These are phyloP conservation scores for Prosopocoilus inquinatus DNA, from an alignment of 2,888 invertebrate genomes.

Conservation along the genomic window DNA sequence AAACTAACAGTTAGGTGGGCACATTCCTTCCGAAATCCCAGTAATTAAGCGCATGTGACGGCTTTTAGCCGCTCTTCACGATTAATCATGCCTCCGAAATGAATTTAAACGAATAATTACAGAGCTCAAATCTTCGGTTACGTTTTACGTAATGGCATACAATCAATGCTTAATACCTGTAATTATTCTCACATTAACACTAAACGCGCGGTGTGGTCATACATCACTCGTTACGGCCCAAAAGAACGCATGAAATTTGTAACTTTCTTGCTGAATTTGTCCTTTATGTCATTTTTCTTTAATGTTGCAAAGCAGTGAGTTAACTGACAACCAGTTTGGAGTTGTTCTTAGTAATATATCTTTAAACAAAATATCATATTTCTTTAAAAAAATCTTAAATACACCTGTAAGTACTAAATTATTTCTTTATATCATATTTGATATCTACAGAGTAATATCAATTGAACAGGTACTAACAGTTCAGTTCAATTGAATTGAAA, in stretches of 20 bases:
- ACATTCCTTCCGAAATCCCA: conserved; percentile 6
- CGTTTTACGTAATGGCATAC: conserved; percentile 23
- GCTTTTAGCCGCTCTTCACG: conserved; percentile 7
- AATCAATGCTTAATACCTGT: conserved; percentile 33
- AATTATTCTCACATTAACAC: conserved; percentile 35
- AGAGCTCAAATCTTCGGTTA: conserved; percentile 25
- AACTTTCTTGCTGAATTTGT: not conserved
- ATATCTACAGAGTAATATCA: too few species aligned
- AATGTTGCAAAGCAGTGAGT: too few species aligned
- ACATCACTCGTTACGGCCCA: conserved; percentile 11
- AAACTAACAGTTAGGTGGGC: conserved; percentile 1
- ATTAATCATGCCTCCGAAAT: conserved; percentile 29
- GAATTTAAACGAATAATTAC: conserved; percentile 32
- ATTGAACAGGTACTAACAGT: too few species aligned
- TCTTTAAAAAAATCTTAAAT: too few species aligned
- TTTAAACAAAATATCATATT: too few species aligned
- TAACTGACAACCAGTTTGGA: too few species aligned
- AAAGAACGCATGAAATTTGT: not conserved
- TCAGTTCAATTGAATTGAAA: too few species aligned
- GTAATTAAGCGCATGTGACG: conserved; percentile 18
- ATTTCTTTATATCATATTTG: too few species aligned
- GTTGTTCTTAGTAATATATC: too few species aligned
- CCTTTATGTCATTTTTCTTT: too few species aligned
- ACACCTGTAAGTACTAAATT: too few species aligned
- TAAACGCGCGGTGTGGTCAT: conserved; percentile 22